Evolutionary conservation across 2,888 invertebrate species (phyloP).

Genomic region (Toxonevra muliebris): DNA sequence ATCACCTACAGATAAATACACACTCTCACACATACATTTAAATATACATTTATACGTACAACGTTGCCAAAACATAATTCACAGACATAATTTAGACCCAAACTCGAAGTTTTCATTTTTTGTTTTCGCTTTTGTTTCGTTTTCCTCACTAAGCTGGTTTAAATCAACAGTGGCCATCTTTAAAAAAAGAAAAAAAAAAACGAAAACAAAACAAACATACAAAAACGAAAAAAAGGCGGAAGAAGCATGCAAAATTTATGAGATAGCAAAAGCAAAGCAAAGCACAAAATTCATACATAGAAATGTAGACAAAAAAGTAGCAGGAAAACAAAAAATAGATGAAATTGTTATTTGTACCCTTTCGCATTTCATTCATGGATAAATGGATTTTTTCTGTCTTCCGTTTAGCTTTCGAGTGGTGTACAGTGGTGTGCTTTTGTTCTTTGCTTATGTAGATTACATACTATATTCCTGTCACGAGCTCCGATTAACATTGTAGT

Average conservation of each 20-base stretch:
- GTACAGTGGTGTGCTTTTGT: not conserved
- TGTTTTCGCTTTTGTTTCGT: not conserved
- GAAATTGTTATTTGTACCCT: slow-evolving; percentile 27
- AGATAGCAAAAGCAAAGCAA: slow-evolving; percentile 23
- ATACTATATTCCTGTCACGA: no score
- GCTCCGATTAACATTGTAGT: no score
- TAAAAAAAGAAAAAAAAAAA: not conserved
- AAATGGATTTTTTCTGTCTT: slow-evolving; percentile 4
- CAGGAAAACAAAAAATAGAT: slow-evolving; percentile 14
- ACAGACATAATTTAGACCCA: slow-evolving; percentile 26
- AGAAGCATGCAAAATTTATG: slow-evolving; percentile 31
- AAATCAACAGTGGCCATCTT: slow-evolving; percentile 14
- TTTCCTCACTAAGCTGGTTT: slow-evolving; percentile 1
- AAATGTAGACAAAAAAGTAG: not conserved
- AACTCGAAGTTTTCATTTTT: not conserved
- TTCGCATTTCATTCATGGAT: not conserved
- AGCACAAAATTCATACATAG: not conserved
- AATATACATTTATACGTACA: no score
- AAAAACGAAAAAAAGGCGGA: slow-evolving; percentile 11
- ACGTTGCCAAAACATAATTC: slow-evolving; percentile 19
- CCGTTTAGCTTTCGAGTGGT: not conserved
- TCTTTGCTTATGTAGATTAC: not conserved
- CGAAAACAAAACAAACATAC: not conserved
- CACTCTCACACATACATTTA: no score
- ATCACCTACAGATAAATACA: no score